phyloP scores from a whole-genome alignment of 2,888 invertebrate genomes.

The Athalia rosae region DNA sequence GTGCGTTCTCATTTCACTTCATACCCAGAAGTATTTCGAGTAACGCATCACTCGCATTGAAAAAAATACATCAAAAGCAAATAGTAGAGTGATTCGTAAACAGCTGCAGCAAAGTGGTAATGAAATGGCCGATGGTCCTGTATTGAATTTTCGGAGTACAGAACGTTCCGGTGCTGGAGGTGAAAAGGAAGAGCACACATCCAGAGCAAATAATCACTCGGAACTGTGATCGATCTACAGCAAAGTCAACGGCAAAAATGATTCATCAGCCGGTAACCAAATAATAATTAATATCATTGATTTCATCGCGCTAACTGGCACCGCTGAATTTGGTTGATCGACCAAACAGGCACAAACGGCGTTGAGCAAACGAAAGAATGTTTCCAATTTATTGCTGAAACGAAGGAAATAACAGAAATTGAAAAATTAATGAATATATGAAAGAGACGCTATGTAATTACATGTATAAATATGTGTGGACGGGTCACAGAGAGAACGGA shows the following conservation, averaged over 20 bases:
- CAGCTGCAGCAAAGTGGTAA: constrained; percentile 18
- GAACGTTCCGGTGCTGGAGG: background rate
- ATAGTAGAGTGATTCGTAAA: constrained; percentile 32
- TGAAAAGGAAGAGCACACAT: background rate
- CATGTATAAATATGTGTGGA: too few relatives aligned
- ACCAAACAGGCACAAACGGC: too few relatives aligned
- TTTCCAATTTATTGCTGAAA: too few relatives aligned
- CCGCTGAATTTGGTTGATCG: background rate
- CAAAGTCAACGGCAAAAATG: background rate
- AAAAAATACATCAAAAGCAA: constrained; percentile 22
- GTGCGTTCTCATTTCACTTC: too few relatives aligned
- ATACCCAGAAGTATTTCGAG: too few relatives aligned
- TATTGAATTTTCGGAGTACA: constrained; percentile 16
- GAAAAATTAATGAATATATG: too few relatives aligned
- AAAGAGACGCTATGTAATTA: too few relatives aligned
- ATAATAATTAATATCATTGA: constrained; percentile 5
- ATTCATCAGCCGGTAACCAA: background rate
- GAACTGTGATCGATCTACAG: background rate
- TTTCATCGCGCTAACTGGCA: background rate
- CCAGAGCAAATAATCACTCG: constrained; percentile 17
- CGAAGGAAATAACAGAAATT: too few relatives aligned
- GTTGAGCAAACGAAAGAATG: too few relatives aligned
- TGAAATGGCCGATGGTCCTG: constrained; percentile 29
- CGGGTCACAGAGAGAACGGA: too few relatives aligned
- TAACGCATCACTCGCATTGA: background rate